phyloP scores from a whole-genome alignment of 2,888 invertebrate species.

The Dusona sp. region DNA sequence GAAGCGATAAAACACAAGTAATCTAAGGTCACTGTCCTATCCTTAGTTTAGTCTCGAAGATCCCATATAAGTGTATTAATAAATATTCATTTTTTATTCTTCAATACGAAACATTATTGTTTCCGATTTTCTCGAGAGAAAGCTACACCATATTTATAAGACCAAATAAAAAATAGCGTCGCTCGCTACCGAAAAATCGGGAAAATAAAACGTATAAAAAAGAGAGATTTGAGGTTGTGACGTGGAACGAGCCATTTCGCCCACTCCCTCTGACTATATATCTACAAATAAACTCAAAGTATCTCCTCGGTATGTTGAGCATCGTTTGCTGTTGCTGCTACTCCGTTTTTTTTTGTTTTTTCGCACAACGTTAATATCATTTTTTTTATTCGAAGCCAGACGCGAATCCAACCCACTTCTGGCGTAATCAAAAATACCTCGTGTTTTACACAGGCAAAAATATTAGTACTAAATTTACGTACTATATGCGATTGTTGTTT shows the following conservation, averaged over 20 bases:
- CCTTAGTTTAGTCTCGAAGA: slow-evolving; percentile 25
- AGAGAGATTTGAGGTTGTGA: slow-evolving; percentile 64
- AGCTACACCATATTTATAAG: neutral
- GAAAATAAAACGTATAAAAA: slow-evolving; percentile 25
- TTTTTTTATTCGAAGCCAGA: slow-evolving; percentile 43
- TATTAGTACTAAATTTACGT: neutral
- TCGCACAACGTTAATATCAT: slow-evolving; percentile 42
- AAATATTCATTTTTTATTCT: neutral
- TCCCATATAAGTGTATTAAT: slow-evolving; percentile 10
- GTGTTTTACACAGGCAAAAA: neutral
- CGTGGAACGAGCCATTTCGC: slow-evolving; percentile 67
- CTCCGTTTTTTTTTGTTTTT: neutral
- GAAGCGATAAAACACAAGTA: neutral
- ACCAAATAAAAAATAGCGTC: neutral
- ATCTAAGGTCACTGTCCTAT: slow-evolving; percentile 3
- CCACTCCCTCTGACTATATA: slow-evolving; percentile 60
- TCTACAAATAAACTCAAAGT: slow-evolving; percentile 70
- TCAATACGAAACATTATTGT: neutral
- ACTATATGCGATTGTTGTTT: neutral
- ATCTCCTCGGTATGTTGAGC: slow-evolving; percentile 62
- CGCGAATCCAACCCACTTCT: slow-evolving; percentile 19
- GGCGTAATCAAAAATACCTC: slow-evolving; percentile 17
- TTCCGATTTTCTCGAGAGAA: neutral
- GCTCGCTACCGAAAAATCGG: slow-evolving; percentile 33
- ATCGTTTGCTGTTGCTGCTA: slow-evolving; percentile 12